Base-by-base conservation (phyloP, 2,888 invertebrate genomes). In the Drosophila multiciliata region DNA sequence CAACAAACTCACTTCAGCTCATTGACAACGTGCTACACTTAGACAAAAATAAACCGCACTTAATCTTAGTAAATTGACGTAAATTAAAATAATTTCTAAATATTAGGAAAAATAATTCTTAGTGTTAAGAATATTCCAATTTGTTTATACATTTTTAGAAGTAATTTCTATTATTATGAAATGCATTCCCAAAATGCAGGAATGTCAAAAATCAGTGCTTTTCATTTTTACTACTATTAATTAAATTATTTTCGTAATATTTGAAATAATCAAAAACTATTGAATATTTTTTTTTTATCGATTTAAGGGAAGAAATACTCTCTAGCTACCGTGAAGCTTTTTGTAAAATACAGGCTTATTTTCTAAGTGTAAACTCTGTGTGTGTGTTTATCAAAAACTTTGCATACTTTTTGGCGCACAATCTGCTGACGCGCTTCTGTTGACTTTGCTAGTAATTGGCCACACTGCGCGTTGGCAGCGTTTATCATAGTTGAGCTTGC, bases 1-100 rank as follows among this genome's bases (percentile, higher is more conserved):
- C 86, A 85, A 89, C 88, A 85, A 80, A 87, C 90, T 89, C 76
- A 82, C 85, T 89, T 73, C 75, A 82, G 83, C 75, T 76, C 86
- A 85, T 80, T 82, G 80, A 75, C 78, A 73, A 67, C 54, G 66
- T 63, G 32, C 42, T 35, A 48, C 40, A 45, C 23, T 23, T 15
- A 45, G 45, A 20, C 12, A 20, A 23, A 3, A 40, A 29, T 29
- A 40, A 9, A 17, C 17, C 38, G 3, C 3, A 38, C 17, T 17
- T 17, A 8, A 8, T 8, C 8, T 38, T 17, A 8, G 17, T 17
- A 38, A 38, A 38, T 17, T 8, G 17, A 3, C 2, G 8, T 38
- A 8, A 38, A 17, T 8, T 17, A 17, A 38, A 38, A 38, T 8
- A 17, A 38, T 8, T 38, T 17, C 3, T 38, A 38, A 38, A 38